Evolutionary conservation across 2,888 invertebrate species (phyloP).

Genomic region (Hyppa rectilinea): DNA sequence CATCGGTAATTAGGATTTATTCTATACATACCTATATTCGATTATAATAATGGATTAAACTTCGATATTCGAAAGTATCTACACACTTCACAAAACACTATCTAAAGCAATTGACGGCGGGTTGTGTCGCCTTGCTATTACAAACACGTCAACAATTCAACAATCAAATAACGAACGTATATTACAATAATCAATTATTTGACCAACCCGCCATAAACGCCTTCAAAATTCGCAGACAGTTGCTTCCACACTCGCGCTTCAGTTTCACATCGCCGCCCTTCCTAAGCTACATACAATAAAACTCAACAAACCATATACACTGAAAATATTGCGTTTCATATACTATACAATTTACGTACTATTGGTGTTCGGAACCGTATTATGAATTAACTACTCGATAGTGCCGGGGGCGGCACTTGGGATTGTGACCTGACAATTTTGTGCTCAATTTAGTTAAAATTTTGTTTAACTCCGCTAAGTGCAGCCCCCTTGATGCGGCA

Average conservation of each 20-base stretch:
- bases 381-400: constrained; percentile 76
- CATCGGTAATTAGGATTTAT: constrained; percentile 16
- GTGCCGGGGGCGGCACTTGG: constrained; percentile 69
- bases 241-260: constrained; percentile 24
- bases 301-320: constrained; percentile 85
- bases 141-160: constrained; percentile 54
- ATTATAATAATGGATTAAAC: constrained; percentile 29
- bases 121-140: constrained; percentile 25
- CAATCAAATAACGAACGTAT: constrained; percentile 63
- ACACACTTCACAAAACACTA: constrained; percentile 32
- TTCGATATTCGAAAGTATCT: constrained; percentile 20
- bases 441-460: constrained; percentile 54
- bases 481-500: constrained; percentile 65
- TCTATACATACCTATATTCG: constrained; percentile 21
- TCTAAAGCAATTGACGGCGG: constrained; percentile 30
- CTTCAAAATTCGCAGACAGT: background rate
- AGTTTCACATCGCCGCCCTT: constrained; percentile 56
- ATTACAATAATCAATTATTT: constrained; percentile 29
- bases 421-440: constrained; percentile 67
- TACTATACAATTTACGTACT: constrained; percentile 86
- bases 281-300: constrained; percentile 73
- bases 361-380: constrained; percentile 87
- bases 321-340: constrained; percentile 85
- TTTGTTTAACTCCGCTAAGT: constrained; percentile 52
- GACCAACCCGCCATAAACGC: constrained; percentile 13